Base-by-base conservation (phyloP, 2,888 invertebrate genomes). In the Thyatira batis region DNA sequence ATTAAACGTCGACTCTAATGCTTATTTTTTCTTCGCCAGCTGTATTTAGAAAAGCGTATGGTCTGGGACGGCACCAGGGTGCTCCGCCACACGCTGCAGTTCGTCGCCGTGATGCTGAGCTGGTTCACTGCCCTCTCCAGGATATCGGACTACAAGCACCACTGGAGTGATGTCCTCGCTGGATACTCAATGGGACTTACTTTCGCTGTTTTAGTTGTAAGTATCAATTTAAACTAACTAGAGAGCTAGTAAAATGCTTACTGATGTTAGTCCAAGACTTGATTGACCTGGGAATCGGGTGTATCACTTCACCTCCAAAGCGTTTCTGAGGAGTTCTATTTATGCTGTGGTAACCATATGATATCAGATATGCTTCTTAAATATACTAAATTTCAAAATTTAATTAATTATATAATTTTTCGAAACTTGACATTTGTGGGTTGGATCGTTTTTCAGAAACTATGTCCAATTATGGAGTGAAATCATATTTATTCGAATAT, bases 81-180 rank as follows among this genome's bases (percentile, higher is more conserved):
- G 46, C 82, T 98, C 11, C 95, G 95, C 54, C 97, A 98, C 77
- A 93, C 95, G 5, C 85, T 98, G 23, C 99, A 99, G 88, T 95
- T 97, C 75, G 68, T 93, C 0, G 95, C 95, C 28, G 89, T 98
- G 52, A 93, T 95, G 88, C 90, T 97, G 81, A 96, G 98, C 58
- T 95, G 96, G 94, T 97, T 94, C 85, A 97, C 97, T 6, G 96
- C 96, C 0, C 93, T 99, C 78, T 96, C 98, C 6, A 93, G 99
- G 48, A 94, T 99, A 23, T 97, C 97, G 0, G 97, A 99, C 92
- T 97, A 97, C 93, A 98, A 98, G 81, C 99, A 99, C 82, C 99
- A 99, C 80, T 98, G 98, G 97, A 98, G 97, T 75, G 99, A 99
- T 85, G 99, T 99, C 3, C 91, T 99, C 30, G 95, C 95, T 53